phyloP scores from a whole-genome alignment of 2,113 vertebrate genomes.

The Callaeas wilsoni region DNA sequence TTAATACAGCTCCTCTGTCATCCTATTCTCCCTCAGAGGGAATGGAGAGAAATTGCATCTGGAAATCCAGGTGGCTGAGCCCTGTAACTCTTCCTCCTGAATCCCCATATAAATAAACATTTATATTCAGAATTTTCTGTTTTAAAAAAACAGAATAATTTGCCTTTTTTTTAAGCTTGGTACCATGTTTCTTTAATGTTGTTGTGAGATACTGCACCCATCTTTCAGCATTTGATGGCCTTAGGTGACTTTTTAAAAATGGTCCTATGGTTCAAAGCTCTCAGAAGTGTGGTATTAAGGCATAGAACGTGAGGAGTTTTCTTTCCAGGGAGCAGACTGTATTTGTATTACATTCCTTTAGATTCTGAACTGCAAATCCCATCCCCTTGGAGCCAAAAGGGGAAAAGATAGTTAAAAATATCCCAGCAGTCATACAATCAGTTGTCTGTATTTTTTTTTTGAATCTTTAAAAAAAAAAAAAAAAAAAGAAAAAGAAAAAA shows the following conservation, averaged over 20 bases:
- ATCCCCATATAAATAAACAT: background rate
- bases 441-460: constrained; percentile 68
- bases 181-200: constrained; percentile 18
- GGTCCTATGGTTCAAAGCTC: constrained; percentile 24
- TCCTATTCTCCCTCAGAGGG: constrained; percentile 29
- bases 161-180: constrained; percentile 17
- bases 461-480: background rate
- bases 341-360: constrained; percentile 37
- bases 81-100: background rate
- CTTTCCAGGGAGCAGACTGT: constrained; percentile 29
- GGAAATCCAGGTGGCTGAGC: constrained; percentile 20
- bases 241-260: constrained; percentile 2
- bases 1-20: constrained; percentile 5
- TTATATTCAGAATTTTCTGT: background rate
- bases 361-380: constrained; percentile 31
- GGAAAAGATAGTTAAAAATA: constrained; percentile 19
- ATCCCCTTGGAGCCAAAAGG: constrained; percentile 12
- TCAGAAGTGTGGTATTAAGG: constrained; percentile 35
- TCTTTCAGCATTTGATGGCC: constrained; percentile 11
- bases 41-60: background rate
- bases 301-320: constrained; percentile 34
- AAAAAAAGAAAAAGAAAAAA: background rate
- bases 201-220: constrained; percentile 26
- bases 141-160: background rate
- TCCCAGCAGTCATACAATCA: constrained; percentile 68